These are phyloP conservation scores for Fistularia commersonii DNA, from an alignment of 2,797 vertebrate genomes.

Conservation along the genomic window DNA sequence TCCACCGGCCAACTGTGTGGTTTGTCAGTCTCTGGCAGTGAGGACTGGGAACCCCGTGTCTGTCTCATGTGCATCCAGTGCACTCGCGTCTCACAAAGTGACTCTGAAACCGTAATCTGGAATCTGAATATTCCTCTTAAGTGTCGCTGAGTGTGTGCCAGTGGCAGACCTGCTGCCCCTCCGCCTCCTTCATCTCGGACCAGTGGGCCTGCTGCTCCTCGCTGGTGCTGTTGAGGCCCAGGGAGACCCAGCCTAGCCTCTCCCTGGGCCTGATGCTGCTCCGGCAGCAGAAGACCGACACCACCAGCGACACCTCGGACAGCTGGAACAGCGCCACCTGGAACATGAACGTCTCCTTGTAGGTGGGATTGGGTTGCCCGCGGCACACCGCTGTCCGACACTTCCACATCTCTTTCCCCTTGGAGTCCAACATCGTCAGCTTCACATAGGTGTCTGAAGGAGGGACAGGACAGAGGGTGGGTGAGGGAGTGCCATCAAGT, in stretches of 20 bases:
- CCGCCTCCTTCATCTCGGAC: constrained; percentile 92
- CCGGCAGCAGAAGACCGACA: constrained; percentile 90
- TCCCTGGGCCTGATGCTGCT: constrained; percentile 90
- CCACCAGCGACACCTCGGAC: constrained; percentile 92
- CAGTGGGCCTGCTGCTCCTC: constrained; percentile 94
- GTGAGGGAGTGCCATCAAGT: constrained; percentile 52
- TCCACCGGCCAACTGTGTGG: no score
- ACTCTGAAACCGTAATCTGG: constrained; percentile 1
- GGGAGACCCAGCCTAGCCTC: constrained; percentile 91
- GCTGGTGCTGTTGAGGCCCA: constrained; percentile 93
- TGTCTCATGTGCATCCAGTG: constrained; percentile 24
- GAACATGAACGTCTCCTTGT: constrained; percentile 96
- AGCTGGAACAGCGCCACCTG: constrained; percentile 97
- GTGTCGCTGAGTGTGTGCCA: constrained; percentile 92
- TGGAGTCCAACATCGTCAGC: constrained; percentile 93
- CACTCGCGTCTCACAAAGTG: constrained; percentile 15
- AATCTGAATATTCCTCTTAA: constrained; percentile 50
- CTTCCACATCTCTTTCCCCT: constrained; percentile 98
- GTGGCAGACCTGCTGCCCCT: constrained; percentile 93
- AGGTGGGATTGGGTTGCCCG: constrained; percentile 92
- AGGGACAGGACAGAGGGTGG: constrained; percentile 1
- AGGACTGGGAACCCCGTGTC: constrained; percentile 21
- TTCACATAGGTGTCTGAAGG: constrained; percentile 93
- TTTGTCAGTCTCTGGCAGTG: neutral
- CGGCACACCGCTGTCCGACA: constrained; percentile 92